Percentiles rank a stretch among this genome's conserved stretches.
Evolutionary conservation across 2,797 vertebrate genomes (phyloP).

Genomic region (Todus mexicanus): DNA sequence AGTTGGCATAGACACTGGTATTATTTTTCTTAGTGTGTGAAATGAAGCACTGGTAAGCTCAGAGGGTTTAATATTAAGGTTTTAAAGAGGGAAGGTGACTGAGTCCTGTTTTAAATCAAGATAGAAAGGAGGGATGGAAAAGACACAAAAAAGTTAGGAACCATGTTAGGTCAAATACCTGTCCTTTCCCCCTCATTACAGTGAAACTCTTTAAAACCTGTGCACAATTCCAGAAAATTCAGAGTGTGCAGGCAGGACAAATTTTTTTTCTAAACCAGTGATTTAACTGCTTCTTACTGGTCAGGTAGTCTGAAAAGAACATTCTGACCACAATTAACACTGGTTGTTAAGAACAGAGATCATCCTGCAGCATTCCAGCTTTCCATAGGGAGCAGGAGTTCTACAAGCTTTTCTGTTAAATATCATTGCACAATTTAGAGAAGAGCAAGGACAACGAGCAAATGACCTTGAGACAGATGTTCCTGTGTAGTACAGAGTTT

Average conservation of each 20-base stretch:
- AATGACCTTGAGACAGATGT: not conserved
- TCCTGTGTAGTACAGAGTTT: not conserved
- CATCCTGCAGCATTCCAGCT: not conserved
- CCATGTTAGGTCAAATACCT: not conserved
- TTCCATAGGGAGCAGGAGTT: not conserved
- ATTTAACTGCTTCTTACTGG: not conserved
- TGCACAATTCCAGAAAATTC: not conserved
- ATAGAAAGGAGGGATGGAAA: not conserved
- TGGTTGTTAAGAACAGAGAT: not conserved
- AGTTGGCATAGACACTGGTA: not conserved
- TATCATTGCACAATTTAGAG: not conserved
- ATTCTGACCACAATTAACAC: not conserved
- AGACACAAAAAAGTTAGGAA: not conserved
- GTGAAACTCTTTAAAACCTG: not conserved
- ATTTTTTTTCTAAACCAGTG: not conserved
- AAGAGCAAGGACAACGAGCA: not conserved
- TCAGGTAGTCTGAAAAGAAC: not conserved
- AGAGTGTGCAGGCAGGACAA: not conserved
- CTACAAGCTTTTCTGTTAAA: not conserved
- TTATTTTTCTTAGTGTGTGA: not conserved
- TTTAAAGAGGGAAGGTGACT: not conserved
- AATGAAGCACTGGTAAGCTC: not conserved
- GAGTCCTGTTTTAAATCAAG: not conserved
- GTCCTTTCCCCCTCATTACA: not conserved
- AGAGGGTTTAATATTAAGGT: not conserved